phyloP scores from a whole-genome alignment of 2,797 vertebrate genomes.

The Microtus californicus region DNA sequence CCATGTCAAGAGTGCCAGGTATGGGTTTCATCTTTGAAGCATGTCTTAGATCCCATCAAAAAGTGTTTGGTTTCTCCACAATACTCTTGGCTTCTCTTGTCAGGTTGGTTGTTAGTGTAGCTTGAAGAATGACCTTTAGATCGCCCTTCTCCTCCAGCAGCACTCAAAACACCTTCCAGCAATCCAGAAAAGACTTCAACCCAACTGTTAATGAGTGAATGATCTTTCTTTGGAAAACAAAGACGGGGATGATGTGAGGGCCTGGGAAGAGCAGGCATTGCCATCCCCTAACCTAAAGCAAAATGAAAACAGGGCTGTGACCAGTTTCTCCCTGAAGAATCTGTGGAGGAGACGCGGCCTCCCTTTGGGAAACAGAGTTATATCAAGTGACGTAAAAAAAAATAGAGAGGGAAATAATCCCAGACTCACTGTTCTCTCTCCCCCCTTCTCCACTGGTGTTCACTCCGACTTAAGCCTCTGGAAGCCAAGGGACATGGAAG shows the following conservation, averaged over 20 bases:
- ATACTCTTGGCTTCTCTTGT: not conserved
- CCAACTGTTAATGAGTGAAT: too few relatives aligned
- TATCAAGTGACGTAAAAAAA: not conserved
- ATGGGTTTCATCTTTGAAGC: not conserved
- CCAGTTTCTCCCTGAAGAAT: not conserved
- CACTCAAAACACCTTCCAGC: not conserved
- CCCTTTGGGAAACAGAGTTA: not conserved
- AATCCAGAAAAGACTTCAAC: not conserved
- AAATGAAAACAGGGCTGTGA: not conserved
- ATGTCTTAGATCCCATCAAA: not conserved
- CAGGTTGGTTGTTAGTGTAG: not conserved
- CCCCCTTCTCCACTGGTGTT: not conserved
- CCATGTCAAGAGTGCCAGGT: not conserved
- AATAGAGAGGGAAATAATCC: not conserved
- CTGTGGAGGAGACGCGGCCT: too few relatives aligned
- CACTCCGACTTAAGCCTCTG: not conserved
- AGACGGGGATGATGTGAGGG: not conserved
- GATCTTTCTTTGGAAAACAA: not conserved
- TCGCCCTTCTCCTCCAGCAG: not conserved
- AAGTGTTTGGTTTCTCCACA: not conserved
- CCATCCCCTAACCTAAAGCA: not conserved
- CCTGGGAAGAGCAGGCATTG: not conserved
- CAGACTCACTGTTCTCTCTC: not conserved
- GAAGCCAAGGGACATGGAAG: not conserved
- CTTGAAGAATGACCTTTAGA: too few relatives aligned